phyloP scores from a whole-genome alignment of 1,140 invertebrate species.

The Bradysia coprophila region DNA sequence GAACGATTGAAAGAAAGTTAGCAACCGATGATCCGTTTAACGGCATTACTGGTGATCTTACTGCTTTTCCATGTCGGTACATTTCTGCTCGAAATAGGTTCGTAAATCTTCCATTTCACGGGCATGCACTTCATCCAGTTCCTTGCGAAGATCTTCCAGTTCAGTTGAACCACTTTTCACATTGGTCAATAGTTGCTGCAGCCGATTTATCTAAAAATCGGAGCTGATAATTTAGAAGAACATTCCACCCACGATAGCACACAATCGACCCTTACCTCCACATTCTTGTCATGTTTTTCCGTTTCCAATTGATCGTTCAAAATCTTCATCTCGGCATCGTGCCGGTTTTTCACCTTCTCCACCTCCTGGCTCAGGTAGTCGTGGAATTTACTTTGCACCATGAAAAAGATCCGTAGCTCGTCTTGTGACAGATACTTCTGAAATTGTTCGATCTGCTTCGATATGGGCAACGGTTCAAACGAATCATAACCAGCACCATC shows the following conservation, averaged over 20 bases:
- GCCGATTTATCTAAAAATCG: constrained; percentile 24
- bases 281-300: constrained; percentile 11
- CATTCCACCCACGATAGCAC: too few relatives aligned
- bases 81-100: constrained; percentile 59
- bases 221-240: too few relatives aligned
- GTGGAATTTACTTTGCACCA: constrained; percentile 28
- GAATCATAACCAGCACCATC: constrained; percentile 20
- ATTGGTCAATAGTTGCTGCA: constrained; percentile 24
- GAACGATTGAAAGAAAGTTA: constrained; percentile 6
- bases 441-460: constrained; percentile 21
- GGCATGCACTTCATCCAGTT: constrained; percentile 39
- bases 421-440: constrained; percentile 21
- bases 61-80: constrained; percentile 54
- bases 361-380: constrained; percentile 28
- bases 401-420: constrained; percentile 23
- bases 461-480: constrained; percentile 12
- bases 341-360: constrained; percentile 24
- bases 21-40: too few relatives aligned
- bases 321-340: constrained; percentile 26
- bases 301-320: constrained; percentile 20
- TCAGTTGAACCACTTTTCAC: constrained; percentile 30
- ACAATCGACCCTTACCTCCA: constrained; percentile 9
- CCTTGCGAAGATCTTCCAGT: constrained; percentile 28
- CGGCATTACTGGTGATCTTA: constrained; percentile 26
- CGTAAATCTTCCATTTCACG: constrained; percentile 58